A percentile compares a stretch with the other conserved stretches of the same genome.
Evolutionary conservation across 2,113 vertebrate genomes (phyloP).

Genomic region (Atrichornis clamosus): DNA sequence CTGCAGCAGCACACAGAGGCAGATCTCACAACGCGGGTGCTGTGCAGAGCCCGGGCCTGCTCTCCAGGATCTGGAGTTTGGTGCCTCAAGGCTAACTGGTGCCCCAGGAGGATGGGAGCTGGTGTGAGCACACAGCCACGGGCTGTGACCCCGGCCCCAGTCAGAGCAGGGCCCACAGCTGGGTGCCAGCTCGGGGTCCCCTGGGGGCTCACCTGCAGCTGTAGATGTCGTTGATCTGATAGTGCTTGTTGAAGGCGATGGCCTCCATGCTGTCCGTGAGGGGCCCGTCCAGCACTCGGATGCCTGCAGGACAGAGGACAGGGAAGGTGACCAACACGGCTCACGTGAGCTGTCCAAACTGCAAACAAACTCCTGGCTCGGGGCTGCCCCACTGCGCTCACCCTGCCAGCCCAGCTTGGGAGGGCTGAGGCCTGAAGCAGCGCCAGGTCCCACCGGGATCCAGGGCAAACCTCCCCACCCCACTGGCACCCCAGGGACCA

Average conservation of each 20-base stretch:
- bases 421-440: background rate
- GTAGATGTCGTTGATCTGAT: slow-evolving; percentile 98
- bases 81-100: background rate
- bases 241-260: slow-evolving; percentile 97
- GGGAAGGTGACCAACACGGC: fast-evolving
- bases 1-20: background rate
- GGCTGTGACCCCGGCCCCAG: background rate
- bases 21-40: background rate
- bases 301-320: slow-evolving; percentile 76
- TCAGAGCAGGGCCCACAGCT: background rate
- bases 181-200: background rate
- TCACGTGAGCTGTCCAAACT: fast-evolving
- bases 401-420: background rate
- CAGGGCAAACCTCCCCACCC: background rate
- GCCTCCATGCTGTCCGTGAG: slow-evolving; percentile 98
- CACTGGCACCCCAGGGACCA: background rate
- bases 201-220: slow-evolving; percentile 88
- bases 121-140: background rate
- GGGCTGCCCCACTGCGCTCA: background rate
- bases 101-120: background rate
- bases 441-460: fast-evolving
- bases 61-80: background rate
- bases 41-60: background rate
- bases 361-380: background rate
- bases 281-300: slow-evolving; percentile 92